Evolutionary conservation across 2,888 invertebrate species (phyloP).

Genomic region (Ellobium chinense): DNA sequence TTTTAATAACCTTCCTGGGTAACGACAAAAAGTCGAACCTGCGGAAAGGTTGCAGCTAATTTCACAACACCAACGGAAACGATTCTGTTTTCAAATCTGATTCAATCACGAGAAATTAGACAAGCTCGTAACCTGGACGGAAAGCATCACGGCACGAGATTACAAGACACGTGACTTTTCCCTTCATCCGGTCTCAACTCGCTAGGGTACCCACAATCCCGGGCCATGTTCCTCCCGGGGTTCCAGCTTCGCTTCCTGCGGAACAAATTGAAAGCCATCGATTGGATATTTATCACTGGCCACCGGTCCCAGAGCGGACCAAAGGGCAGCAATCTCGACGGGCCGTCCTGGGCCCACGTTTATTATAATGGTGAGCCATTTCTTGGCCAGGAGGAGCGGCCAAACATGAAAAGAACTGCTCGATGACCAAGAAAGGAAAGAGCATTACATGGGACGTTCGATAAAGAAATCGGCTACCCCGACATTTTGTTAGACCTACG

Average conservation of each 20-base stretch:
- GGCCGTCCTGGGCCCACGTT: constrained; percentile 20
- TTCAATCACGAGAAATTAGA: constrained; percentile 17
- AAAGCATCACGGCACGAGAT: background rate
- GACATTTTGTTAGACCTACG: no score
- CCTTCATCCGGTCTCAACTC: constrained; percentile 4
- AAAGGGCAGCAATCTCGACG: constrained; percentile 38
- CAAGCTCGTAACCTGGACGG: constrained; percentile 13
- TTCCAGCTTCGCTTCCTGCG: constrained; percentile 35
- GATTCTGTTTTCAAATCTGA: background rate
- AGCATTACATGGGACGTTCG: no score
- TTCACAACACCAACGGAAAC: no score
- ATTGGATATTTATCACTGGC: constrained; percentile 45
- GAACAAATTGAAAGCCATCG: constrained; percentile 48
- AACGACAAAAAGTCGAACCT: no score
- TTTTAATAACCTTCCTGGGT: no score
- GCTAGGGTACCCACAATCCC: constrained; percentile 17
- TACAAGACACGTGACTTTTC: constrained; percentile 29
- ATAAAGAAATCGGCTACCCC: no score
- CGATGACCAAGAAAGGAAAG: background rate
- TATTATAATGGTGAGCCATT: constrained; percentile 33
- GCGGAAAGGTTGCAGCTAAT: no score
- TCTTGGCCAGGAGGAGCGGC: background rate
- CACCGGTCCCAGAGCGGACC: constrained; percentile 14
- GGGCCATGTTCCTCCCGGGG: constrained; percentile 13
- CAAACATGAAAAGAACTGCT: constrained; percentile 9